Conservation (phyloP, 1,140 invertebrate genomes). For the Brachionus asplanchnoidis region DNA sequence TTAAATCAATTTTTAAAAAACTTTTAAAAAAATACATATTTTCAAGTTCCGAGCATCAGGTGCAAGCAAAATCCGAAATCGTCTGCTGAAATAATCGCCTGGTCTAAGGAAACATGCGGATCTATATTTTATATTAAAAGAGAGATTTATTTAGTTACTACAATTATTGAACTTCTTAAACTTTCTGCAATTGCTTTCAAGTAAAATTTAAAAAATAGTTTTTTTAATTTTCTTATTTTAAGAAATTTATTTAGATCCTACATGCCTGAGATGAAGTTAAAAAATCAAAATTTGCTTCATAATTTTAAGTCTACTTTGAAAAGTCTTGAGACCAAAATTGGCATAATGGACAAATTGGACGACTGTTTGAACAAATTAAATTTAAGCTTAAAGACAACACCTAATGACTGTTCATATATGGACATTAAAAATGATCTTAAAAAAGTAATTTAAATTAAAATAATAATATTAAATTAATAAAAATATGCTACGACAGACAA, state of each 20-base stretch:
- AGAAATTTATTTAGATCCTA: background rate
- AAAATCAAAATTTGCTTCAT: slow-evolving; percentile 39
- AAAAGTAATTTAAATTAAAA: background rate
- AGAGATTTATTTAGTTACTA: slow-evolving; percentile 31
- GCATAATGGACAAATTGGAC: slow-evolving; percentile 36
- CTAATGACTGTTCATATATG: slow-evolving; percentile 17
- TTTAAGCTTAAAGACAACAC: slow-evolving; percentile 15
- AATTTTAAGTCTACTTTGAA: slow-evolving; percentile 32
- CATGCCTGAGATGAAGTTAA: slow-evolving; percentile 37
- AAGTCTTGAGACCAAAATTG: slow-evolving; percentile 27
- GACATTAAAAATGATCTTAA: slow-evolving; percentile 24
- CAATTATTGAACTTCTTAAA: slow-evolving; percentile 8
- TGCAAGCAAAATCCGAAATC: background rate
- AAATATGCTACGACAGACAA: too few relatives aligned
- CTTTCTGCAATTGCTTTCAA: slow-evolving; percentile 29
- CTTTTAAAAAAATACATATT: background rate
- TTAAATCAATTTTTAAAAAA: background rate
- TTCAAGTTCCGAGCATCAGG: slow-evolving; percentile 2
- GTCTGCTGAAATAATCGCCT: background rate
- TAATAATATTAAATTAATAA: background rate
- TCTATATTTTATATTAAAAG: slow-evolving; percentile 31
- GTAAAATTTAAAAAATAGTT: background rate
- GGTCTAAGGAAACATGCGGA: slow-evolving; percentile 38
- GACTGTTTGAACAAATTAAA: slow-evolving; percentile 29
- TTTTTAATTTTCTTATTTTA: background rate